Evolutionary conservation across 2,113 vertebrate genomes (phyloP).

Genomic region (Lepidothrix coronata): DNA sequence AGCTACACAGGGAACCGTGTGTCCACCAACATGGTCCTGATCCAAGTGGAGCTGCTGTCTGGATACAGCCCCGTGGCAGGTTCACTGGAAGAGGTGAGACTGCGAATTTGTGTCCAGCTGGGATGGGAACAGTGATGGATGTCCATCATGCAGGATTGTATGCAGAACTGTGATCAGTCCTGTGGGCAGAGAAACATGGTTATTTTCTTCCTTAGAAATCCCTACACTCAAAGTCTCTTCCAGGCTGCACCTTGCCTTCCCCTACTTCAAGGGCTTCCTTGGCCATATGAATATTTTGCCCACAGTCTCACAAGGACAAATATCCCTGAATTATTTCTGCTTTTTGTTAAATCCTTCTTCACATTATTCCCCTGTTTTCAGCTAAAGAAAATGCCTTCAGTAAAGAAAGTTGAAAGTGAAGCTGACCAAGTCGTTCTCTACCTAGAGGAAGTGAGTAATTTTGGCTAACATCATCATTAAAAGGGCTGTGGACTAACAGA

Average conservation of each 20-base stretch:
- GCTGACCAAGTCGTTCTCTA: conserved; percentile 35
- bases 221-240: neutral
- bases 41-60: conserved; percentile 60
- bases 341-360: neutral
- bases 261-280: neutral
- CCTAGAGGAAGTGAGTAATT: conserved; percentile 51
- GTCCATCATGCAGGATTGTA: neutral
- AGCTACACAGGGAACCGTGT: conserved; percentile 56
- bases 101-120: neutral
- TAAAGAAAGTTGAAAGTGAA: conserved; percentile 58
- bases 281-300: neutral
- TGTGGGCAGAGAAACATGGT: neutral
- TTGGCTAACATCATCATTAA: neutral
- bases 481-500: neutral
- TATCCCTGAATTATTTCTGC: neutral
- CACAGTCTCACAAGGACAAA: neutral
- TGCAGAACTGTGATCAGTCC: neutral
- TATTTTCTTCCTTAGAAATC: neutral
- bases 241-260: neutral
- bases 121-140: neutral
- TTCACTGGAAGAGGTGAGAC: conserved; percentile 58
- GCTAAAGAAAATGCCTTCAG: conserved; percentile 56
- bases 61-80: conserved; percentile 43
- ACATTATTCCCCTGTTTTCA: neutral
- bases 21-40: conserved; percentile 63